phyloP scores from a whole-genome alignment of 2,888 invertebrate species.

The Zeuzera pyrina region DNA sequence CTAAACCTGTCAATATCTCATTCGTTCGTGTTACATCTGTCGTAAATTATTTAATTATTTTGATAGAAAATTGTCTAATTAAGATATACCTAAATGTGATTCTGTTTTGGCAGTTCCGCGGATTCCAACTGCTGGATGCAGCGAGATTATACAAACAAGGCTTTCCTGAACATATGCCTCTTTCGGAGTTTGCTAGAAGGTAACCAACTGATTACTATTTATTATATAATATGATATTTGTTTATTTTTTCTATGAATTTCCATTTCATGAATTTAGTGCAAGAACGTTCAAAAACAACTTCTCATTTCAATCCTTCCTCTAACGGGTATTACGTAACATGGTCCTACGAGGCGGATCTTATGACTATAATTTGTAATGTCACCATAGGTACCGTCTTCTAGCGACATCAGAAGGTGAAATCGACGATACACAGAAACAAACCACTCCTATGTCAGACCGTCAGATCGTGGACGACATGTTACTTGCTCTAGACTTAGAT shows the following conservation, averaged over 20 bases:
- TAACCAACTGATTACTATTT: too few species aligned
- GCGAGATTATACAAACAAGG: constrained; percentile 93
- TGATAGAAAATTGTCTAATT: too few species aligned
- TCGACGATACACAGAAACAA: constrained; percentile 29
- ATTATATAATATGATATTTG: too few species aligned
- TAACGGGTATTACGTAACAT: too few species aligned
- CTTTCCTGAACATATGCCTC: constrained; percentile 92
- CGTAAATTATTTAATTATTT: too few species aligned
- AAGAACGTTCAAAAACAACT: too few species aligned
- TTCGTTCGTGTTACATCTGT: too few species aligned
- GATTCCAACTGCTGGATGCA: constrained; percentile 91
- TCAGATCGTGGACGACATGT: constrained; percentile 86
- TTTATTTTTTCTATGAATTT: neutral
- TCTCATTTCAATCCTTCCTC: too few species aligned
- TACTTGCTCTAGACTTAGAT: constrained; percentile 87
- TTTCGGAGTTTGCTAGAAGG: constrained; percentile 90
- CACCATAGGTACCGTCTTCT: constrained; percentile 65
- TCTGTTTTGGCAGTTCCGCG: constrained; percentile 79
- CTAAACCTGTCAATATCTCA: too few species aligned
- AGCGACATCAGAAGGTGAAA: constrained; percentile 52
- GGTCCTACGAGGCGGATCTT: too few species aligned
- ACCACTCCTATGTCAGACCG: constrained; percentile 61
- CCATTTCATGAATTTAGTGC: neutral
- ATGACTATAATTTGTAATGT: too few species aligned
- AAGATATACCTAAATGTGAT: too few species aligned